A percentile compares a stretch with the other conserved stretches of the same genome.
phyloP scores from a whole-genome alignment of 2,797 vertebrate genomes.

The Rhincodon typus region DNA sequence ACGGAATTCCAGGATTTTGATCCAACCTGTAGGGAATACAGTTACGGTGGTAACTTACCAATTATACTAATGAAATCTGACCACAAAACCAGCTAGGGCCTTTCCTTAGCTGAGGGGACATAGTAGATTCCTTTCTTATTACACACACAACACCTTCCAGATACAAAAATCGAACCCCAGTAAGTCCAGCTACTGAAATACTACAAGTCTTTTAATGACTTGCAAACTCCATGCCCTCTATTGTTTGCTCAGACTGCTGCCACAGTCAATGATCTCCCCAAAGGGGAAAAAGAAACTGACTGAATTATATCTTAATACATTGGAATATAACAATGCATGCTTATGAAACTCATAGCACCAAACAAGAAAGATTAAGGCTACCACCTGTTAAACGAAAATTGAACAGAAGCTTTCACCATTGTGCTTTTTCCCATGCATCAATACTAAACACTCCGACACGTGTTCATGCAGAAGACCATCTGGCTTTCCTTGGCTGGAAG shows the following conservation, averaged over 20 bases:
- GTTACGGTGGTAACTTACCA: not conserved
- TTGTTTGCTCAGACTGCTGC: not conserved
- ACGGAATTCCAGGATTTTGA: no score
- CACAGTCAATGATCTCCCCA: not conserved
- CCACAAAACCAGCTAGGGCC: not conserved
- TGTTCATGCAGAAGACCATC: constrained; percentile 4
- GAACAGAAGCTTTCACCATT: not conserved
- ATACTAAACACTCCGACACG: not conserved
- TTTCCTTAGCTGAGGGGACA: not conserved
- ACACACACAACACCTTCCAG: not conserved
- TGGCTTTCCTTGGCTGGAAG: not conserved
- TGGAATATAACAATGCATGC: not conserved
- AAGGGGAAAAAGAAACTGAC: not conserved
- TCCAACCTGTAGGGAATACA: not conserved
- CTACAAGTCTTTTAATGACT: not conserved
- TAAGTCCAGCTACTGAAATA: not conserved
- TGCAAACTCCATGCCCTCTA: not conserved
- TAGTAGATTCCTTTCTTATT: not conserved
- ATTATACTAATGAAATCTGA: not conserved
- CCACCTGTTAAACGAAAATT: not conserved
- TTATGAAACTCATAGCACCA: not conserved
- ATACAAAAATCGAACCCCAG: not conserved
- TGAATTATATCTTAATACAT: not conserved
- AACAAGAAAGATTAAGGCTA: not conserved
- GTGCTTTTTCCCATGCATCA: not conserved